Evolutionary conservation across 2,797 vertebrate species (phyloP), one percentile per base, ranked within the genome.

Genomic region (Lates japonicus): DNA sequence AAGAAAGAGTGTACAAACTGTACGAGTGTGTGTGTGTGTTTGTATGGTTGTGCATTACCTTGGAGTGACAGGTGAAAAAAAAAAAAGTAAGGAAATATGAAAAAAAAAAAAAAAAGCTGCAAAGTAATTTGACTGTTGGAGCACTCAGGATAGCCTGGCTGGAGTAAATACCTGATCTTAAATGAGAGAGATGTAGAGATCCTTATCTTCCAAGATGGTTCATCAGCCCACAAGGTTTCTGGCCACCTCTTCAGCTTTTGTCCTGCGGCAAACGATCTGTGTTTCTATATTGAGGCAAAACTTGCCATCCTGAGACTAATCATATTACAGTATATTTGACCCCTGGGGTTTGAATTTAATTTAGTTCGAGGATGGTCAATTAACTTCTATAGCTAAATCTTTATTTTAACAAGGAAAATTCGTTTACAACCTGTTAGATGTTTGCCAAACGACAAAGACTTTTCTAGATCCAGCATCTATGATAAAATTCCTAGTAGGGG

Each of bases 121-220:
- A n/a, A n/a, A n/a, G n/a, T n/a, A n/a, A n/a, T 91, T 93, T 83
- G 76, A 90, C 85, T 93, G 95, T 95, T 96, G 90, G 93, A 84
- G 95, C 84, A 83, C 95, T 96, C 94, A 92, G 95, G 96, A 96
- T 96, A 87, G 90, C 94, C 95, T 95, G 96, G 93, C 54, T 94
- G 94, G 92, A 95, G 93, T 92, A 88, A 90, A 73, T 88, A 91
- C 84, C 87, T 88, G 91, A 92, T 93, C 88, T 89, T 37, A 89
- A 86, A 82, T 66, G 65, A 62, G 82, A 83, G 77, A 85, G 82
- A 93, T 39, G 3, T 83, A 91, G 82, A 90, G 82, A 87, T 79
- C 65, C 90, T 93, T 75, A 35, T 91, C 87, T 88, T 88, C 91
- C 85, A 85, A 88, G 89, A 86, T 80, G 85, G 88, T 86, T 87